Evolutionary conservation across 2,797 vertebrate species (phyloP), one percentile per base, ranked within the genome.

Genomic region (Intellagama lesueurii): DNA sequence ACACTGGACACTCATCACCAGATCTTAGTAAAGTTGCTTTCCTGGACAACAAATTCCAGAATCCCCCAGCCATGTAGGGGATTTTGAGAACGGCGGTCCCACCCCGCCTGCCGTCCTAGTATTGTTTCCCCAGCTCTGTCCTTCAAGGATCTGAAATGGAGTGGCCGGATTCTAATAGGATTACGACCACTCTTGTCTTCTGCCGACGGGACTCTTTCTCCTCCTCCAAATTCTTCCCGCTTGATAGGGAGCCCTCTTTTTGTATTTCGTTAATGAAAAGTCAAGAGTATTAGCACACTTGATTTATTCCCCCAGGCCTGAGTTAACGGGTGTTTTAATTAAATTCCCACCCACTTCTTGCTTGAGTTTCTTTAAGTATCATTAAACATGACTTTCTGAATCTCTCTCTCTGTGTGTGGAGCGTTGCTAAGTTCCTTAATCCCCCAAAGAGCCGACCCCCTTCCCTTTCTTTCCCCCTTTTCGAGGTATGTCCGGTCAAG

Each of bases 271-370:
- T 96, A 96, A 96, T 95, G 96, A 97, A 96, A 96, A 96, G 94
- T 95, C 32, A 86, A 30, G 95, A 96, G 94, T 93, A 93, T 95
- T 96, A 94, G 94, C 94, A 91, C 83, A 83, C 92, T 94, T 95
- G 93, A 92, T 96, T 95, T 95, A 96, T 96, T 96, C 92, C 92
- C 82, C 94, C 22, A 83, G 92, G 94, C 94, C 96, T 66, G 91
- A 94, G 96, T 95, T 84, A 95, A 95, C 96, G 93, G 92, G 93
- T 86, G 72, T 94, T 97, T 97, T 97, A 97, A 97, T 97, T 97
- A 97, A 97, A 96, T 96, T 73, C 30, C 26, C 26, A 22, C 69
- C 86, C 16, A 7, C 56, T 52, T 12, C 73, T 69, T 94, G 92
- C 94, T 94, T 92, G 24, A 85, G 95, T 97, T 97, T 97, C 95